These are phyloP conservation scores for Agrypnus murinus DNA, from an alignment of 2,888 invertebrate species.

Conservation along the genomic window DNA sequence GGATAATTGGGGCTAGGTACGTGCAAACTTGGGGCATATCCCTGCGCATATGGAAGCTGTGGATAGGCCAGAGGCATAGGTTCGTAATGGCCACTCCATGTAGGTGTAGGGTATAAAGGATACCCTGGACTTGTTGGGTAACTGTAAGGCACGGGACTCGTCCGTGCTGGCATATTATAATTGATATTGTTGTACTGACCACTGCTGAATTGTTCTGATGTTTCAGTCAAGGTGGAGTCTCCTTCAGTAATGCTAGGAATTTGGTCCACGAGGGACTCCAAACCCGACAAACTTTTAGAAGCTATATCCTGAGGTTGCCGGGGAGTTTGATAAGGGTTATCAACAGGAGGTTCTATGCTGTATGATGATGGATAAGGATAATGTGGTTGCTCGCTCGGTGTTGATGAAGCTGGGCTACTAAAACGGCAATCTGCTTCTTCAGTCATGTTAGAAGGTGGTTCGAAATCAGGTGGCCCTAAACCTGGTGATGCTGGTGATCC, in stretches of 20 bases:
- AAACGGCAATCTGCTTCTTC: constrained; percentile 72
- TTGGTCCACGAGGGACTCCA: constrained; percentile 93
- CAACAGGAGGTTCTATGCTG: constrained; percentile 67
- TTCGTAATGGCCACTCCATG: constrained; percentile 69
- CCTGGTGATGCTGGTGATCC: constrained; percentile 81
- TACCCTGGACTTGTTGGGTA: constrained; percentile 67
- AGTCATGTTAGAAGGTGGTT: constrained; percentile 78
- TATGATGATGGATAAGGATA: constrained; percentile 68
- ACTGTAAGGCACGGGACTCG: constrained; percentile 68
- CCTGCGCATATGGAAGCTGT: constrained; percentile 68
- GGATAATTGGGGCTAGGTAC: constrained; percentile 83
- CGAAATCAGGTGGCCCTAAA: constrained; percentile 81
- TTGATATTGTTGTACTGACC: constrained; percentile 70
- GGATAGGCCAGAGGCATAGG: constrained; percentile 71
- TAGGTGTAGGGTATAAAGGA: constrained; percentile 69
- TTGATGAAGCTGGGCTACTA: constrained; percentile 72
- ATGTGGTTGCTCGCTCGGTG: constrained; percentile 67
- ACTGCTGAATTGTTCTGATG: constrained; percentile 60
- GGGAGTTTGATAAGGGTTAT: constrained; percentile 71
- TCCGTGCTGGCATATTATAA: constrained; percentile 69
- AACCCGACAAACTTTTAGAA: constrained; percentile 89
- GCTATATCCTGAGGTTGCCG: constrained; percentile 82
- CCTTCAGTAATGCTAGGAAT: constrained; percentile 91
- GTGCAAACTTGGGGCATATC: constrained; percentile 75
- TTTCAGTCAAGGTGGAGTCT: constrained; percentile 69